Base-by-base conservation (phyloP, 2,113 vertebrate genomes). In the Choloepus hoffmanni region DNA sequence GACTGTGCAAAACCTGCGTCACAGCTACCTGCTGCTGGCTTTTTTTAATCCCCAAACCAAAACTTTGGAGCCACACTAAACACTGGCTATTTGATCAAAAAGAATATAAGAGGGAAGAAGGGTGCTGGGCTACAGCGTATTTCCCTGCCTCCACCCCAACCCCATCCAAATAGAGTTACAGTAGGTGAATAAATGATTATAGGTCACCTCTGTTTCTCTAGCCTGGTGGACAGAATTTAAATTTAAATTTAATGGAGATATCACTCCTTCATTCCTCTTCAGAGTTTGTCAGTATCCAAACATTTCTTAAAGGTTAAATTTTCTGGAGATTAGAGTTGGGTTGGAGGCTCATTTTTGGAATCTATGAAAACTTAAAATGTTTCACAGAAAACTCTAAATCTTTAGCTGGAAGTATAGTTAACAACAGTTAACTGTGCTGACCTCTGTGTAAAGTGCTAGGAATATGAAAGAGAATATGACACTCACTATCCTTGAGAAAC, bases 1-100 rank as follows among this genome's bases (percentile, higher is more conserved):
- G 99, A 99, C 98, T 98, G 98, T 98, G 98, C 98, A 98, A 98
- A 98, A 98, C 99, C 98, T 99, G 99, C 99, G 99, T 99, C 99
- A 99, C 98, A 95, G 96, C 98, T 98, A 99, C 99, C 99, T 99
- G 99, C 98, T 95, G 98, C 98, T 98, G 53, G 0, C 79, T 97
- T 97, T 97, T 67, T 95, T 93, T 36, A 92, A 85, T 95, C 96
- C 90, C 18, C 95, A 96, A 97, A 90, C 21, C 74, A 92, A 96
- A 95, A 90, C 26, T 81, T 1, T 63, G 96, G 97, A 98, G 97
- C 92, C 84, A 1, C 91, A 45, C 15, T 15, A 76, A 97, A 98
- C 98, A 98, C 98, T 97, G 96, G 63, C 30, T 95, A 82, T 98
- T 99, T 99, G 98, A 98, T 95, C 97, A 96, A 73, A 96, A 94